Percentiles rank a stretch among this genome's conserved stretches.
Evolutionary conservation across 2,888 invertebrate genomes (phyloP).

Genomic region (Shargacucullia verbasci): DNA sequence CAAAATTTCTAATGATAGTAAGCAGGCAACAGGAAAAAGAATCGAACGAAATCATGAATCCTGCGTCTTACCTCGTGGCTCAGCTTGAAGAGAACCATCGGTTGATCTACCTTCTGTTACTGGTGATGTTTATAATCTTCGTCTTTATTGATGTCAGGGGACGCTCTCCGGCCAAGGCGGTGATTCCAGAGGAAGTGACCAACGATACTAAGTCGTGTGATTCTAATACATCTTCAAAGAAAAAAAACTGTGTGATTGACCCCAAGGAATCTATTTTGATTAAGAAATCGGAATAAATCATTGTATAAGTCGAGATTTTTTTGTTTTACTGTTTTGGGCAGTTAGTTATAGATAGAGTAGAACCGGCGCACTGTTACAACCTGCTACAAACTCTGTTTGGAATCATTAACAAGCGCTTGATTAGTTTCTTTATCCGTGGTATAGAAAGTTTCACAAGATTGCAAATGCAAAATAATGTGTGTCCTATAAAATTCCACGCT

Average conservation of each 20-base stretch:
- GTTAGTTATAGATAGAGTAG: too few relatives aligned
- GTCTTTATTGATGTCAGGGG: conserved; percentile 36
- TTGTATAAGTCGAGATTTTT: conserved; percentile 9
- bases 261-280: conserved; percentile 25
- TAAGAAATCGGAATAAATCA: conserved; percentile 51
- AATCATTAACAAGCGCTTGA: too few relatives aligned
- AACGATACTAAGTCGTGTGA: conserved; percentile 14
- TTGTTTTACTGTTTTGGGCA: conserved; percentile 2
- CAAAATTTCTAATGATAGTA: conserved; percentile 44
- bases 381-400: too few relatives aligned
- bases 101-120: conserved; percentile 37
- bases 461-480: too few relatives aligned
- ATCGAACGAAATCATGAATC: conserved; percentile 41
- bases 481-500: too few relatives aligned
- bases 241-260: conserved; percentile 4
- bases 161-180: conserved; percentile 7
- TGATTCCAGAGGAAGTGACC: conserved; percentile 3
- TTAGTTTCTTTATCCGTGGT: too few relatives aligned
- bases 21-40: conserved; percentile 2
- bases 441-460: too few relatives aligned
- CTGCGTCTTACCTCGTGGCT: conserved; percentile 35
- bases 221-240: conserved; percentile 17
- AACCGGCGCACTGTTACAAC: too few relatives aligned
- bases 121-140: conserved; percentile 46
- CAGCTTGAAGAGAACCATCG: conserved; percentile 45